Evolutionary conservation across 2,113 vertebrate species (phyloP).

Genomic region (Eolophus roseicapilla): DNA sequence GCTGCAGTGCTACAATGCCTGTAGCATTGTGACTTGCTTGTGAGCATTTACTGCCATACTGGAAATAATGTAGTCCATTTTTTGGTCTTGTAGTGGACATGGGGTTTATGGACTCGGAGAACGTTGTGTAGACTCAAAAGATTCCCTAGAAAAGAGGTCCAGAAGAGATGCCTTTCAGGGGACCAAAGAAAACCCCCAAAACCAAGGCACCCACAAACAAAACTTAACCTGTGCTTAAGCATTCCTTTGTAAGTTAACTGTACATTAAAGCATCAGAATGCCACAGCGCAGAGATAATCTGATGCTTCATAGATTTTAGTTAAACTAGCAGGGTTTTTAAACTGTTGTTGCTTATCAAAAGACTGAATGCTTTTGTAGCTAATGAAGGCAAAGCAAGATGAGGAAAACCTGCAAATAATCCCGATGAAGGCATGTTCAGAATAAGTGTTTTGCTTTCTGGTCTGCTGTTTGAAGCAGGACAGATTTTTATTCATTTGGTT

Average conservation of each 20-base stretch:
- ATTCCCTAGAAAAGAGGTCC: background rate
- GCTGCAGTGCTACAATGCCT: background rate
- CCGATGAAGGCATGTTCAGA: background rate
- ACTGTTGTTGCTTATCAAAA: background rate
- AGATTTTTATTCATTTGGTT: background rate
- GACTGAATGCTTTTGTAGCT: background rate
- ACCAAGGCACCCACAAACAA: background rate
- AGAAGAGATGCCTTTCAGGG: background rate
- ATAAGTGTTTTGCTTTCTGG: background rate
- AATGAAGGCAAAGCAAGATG: background rate
- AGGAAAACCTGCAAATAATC: background rate
- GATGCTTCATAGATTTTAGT: background rate
- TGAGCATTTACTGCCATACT: background rate
- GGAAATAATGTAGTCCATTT: background rate
- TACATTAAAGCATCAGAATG: background rate
- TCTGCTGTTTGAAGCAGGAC: background rate
- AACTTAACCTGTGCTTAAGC: background rate
- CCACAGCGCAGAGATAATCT: background rate
- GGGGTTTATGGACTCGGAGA: background rate
- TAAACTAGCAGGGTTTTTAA: background rate
- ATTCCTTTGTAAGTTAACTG: background rate
- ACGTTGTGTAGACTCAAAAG: background rate
- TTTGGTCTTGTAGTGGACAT: background rate
- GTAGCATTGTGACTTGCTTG: background rate
- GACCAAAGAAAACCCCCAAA: background rate